These are phyloP conservation scores for Cassiopea andromeda DNA, from an alignment of 30 jellyfish, hydroid and myxozoan genomes.

Conservation along the genomic window DNA sequence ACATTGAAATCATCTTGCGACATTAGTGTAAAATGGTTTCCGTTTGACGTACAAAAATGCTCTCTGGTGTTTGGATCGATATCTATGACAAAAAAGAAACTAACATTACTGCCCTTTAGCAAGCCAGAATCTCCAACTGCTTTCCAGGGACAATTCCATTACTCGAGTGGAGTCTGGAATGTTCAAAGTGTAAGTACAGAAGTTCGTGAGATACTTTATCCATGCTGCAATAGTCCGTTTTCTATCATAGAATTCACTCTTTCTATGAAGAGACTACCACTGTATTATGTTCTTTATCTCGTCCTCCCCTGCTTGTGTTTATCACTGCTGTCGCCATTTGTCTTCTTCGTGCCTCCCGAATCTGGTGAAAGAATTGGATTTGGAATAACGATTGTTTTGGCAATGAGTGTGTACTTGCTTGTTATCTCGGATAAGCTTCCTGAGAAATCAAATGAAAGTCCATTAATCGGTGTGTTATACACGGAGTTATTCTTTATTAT, in stretches of 20 bases:
- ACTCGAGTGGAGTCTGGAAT: constrained; percentile 59
- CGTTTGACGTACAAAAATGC: constrained; percentile 74
- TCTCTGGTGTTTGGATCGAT: constrained; percentile 67
- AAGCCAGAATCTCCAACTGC: constrained; percentile 35
- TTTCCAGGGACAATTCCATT: constrained; percentile 36
- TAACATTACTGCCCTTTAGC: constrained; percentile 33
- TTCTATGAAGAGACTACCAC: constrained; percentile 50
- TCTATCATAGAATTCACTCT: constrained; percentile 44
- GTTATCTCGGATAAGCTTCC: constrained; percentile 80
- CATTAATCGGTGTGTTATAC: constrained; percentile 71
- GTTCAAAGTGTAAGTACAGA: constrained; percentile 7
- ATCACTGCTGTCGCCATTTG: constrained; percentile 32
- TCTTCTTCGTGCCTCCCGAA: constrained; percentile 48
- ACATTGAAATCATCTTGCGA: constrained; percentile 69
- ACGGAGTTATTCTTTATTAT: constrained; percentile 38
- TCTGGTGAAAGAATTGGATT: constrained; percentile 19
- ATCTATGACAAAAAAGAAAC: constrained; percentile 28
- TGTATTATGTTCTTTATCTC: constrained; percentile 65
- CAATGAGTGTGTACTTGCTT: constrained; percentile 72
- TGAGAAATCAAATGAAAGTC: constrained; percentile 65
- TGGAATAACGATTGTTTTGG: constrained; percentile 72
- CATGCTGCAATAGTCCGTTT: constrained; percentile 66
- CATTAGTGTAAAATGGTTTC: constrained; percentile 80
- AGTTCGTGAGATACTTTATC: background rate
- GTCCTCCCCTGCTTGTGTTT: constrained; percentile 70